Base-by-base conservation (phyloP, 2,888 invertebrate species). In the Eumerus sabulonum region DNA sequence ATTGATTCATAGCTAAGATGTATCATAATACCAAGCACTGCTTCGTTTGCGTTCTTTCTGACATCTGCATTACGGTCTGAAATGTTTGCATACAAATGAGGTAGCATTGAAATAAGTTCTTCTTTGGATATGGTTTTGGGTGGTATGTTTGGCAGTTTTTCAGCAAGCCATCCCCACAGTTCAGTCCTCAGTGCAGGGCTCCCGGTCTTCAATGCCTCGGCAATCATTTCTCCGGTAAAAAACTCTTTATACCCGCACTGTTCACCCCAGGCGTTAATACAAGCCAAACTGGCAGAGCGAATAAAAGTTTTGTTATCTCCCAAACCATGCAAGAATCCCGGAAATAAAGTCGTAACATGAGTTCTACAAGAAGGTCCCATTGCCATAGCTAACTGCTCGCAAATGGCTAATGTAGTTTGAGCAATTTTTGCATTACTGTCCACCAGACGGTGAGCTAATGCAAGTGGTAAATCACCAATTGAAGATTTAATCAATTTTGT, bases 381-480 rank as follows among this genome's bases (percentile, higher is more conserved):
- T 0, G 96, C 94, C 0, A 91, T 91, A 0, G 95, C 96, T 19
- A 98, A 89, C 35, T 91, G 91, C 84, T 96, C 94, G 85, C 97
- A 96, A 73, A 98, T 93, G 67, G 93, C 93, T 48, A 98, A 89
- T 0, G 98, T 92, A 13, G 93, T 93, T 84, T 95, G 95, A 0
- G 96, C 96, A 82, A 98, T 92, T 88, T 96, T 97, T 18, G 96
- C 96, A 90, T 98, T 98, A 51, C 97, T 96, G 87, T 98, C 98
- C 0, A 93, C 90, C 13, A 98, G 90, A 0, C 98, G 91, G 0
- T 92, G 92, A 0, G 93, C 93, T 11, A 98, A 88, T 0, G 94
- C 94, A 60, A 94, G 93, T 0, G 96, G 95, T 40, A 98, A 88
- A 85, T 96, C 96, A 0, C 97, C 97, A 44, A 98, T 91, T 13